Conservation (phyloP, 1,140 invertebrate species). For the Drosophila watanabei region DNA sequence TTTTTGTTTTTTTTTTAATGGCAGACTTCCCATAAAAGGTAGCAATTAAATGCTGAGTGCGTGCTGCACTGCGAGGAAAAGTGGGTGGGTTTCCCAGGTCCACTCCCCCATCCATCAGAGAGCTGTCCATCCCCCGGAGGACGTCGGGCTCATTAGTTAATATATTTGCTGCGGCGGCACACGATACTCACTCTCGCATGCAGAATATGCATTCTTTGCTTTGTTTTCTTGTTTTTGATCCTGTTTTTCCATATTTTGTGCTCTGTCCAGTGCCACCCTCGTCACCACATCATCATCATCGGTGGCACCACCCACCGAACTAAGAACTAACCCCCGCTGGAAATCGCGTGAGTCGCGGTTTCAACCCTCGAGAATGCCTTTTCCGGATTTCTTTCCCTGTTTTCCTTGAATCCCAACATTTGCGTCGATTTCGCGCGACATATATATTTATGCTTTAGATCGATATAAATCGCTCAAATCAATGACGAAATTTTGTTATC, state of each 20-base stretch:
- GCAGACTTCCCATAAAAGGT: slow-evolving; percentile 4
- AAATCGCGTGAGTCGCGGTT: slow-evolving; percentile 47
- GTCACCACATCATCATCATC: slow-evolving; percentile 1
- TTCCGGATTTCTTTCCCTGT: slow-evolving; percentile 11
- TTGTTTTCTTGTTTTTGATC: slow-evolving; percentile 15
- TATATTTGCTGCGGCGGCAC: slow-evolving; percentile 37
- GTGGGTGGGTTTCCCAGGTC: slow-evolving; percentile 17
- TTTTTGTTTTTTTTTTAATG: not conserved
- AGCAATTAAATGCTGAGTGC: slow-evolving; percentile 14
- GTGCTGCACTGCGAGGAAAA: slow-evolving; percentile 15
- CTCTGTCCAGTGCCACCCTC: slow-evolving; percentile 5
- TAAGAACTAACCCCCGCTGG: slow-evolving; percentile 43
- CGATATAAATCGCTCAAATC: slow-evolving; percentile 6
- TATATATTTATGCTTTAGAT: slow-evolving; percentile 16
- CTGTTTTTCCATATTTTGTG: slow-evolving; percentile 30
- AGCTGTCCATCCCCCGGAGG: slow-evolving; percentile 51
- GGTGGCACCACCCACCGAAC: slow-evolving; percentile 15
- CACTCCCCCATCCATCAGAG: slow-evolving; percentile 5
- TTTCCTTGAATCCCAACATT: slow-evolving; percentile 1
- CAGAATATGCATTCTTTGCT: slow-evolving; percentile 59
- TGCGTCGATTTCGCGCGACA: not conserved
- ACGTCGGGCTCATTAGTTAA: slow-evolving; percentile 74
- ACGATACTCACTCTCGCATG: slow-evolving; percentile 46
- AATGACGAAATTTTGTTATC: not conserved
- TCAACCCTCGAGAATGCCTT: slow-evolving; percentile 35